Conservation (phyloP, 2,888 invertebrate genomes). For the Perdita meconis region DNA sequence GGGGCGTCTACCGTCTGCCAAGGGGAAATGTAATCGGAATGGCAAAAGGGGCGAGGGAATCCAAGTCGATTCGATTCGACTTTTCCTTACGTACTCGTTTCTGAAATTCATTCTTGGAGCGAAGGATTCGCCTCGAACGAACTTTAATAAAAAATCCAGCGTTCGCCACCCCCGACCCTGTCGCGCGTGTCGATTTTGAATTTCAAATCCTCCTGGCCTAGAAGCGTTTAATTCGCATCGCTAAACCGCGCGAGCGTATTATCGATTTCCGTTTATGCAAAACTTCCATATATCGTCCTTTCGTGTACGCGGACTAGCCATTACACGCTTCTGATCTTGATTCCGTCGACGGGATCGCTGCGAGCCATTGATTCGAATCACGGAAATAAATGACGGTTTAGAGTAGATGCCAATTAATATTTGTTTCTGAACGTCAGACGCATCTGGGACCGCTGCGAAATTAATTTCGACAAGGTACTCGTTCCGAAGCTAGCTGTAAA, state of each 20-base stretch:
- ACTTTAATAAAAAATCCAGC: neutral
- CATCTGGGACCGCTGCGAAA: slow-evolving; percentile 8
- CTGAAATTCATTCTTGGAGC: slow-evolving; percentile 19
- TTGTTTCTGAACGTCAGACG: slow-evolving; percentile 10
- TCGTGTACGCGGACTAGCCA: slow-evolving; percentile 12
- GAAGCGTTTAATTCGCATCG: slow-evolving; percentile 11
- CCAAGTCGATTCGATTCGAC: neutral
- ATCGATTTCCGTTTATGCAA: slow-evolving; percentile 52
- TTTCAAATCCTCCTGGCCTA: slow-evolving; percentile 1
- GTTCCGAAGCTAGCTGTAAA: neutral
- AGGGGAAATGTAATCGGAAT: slow-evolving; percentile 19
- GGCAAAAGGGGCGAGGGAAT: slow-evolving; percentile 9
- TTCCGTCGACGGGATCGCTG: slow-evolving; percentile 25
- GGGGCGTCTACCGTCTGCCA: slow-evolving; percentile 11
- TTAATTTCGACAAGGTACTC: slow-evolving; percentile 20
- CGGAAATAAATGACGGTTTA: slow-evolving; percentile 35
- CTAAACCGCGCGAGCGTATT: neutral
- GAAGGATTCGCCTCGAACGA: neutral
- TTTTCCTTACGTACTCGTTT: no score
- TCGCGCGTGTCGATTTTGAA: slow-evolving; percentile 15
- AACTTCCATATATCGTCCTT: slow-evolving; percentile 20
- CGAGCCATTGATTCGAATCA: slow-evolving; percentile 17
- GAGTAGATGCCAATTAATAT: slow-evolving; percentile 16
- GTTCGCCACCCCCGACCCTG: neutral
- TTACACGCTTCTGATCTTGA: slow-evolving; percentile 35